Evolutionary conservation across 2,113 vertebrate species (phyloP).

Genomic region (Pontoporia blainvillei): DNA sequence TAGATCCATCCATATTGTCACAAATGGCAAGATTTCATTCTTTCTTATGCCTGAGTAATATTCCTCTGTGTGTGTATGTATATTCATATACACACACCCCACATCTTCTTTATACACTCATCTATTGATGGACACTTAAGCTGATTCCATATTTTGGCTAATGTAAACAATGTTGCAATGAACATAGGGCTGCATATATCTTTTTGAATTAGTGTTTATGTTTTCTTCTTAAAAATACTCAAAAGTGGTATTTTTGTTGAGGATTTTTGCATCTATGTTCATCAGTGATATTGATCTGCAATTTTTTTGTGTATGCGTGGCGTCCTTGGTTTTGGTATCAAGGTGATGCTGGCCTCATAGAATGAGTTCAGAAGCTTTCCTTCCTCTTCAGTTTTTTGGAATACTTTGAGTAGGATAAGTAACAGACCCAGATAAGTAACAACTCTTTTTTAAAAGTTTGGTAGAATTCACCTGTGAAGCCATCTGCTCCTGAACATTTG

Average conservation of each 20-base stretch:
- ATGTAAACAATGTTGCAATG: background rate
- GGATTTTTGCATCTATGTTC: background rate
- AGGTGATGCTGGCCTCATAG: background rate
- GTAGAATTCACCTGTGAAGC: background rate
- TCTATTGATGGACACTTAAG: fast-evolving
- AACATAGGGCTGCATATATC: background rate
- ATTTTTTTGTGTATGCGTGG: background rate
- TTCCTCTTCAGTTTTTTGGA: background rate
- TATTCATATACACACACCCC: too few species aligned
- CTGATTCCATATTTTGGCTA: background rate
- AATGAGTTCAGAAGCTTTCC: background rate
- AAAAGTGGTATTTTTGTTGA: background rate
- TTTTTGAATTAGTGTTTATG: background rate
- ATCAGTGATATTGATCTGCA: background rate
- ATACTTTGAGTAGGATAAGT: background rate
- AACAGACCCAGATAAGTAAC: background rate
- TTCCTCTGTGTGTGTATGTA: background rate
- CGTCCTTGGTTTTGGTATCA: background rate
- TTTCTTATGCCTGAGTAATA: background rate
- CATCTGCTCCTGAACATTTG: background rate
- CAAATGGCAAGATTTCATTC: background rate
- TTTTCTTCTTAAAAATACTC: background rate
- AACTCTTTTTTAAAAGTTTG: background rate
- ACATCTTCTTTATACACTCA: background rate
- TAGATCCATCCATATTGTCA: background rate